These are phyloP conservation scores for Cylloceria caligata DNA, from an alignment of 2,888 invertebrate genomes.

Conservation along the genomic window DNA sequence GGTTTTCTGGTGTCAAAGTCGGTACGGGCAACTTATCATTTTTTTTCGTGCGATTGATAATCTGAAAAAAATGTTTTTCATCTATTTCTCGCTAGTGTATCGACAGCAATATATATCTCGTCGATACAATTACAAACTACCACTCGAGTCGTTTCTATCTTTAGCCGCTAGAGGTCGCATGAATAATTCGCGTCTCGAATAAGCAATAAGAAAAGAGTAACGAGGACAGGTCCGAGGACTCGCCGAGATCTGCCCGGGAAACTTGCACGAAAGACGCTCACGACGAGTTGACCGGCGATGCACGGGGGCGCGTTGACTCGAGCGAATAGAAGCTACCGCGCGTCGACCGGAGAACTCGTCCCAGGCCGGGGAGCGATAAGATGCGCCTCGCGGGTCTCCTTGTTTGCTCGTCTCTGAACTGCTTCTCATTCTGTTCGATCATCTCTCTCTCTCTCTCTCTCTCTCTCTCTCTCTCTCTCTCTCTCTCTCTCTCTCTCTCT, in stretches of 20 bases:
- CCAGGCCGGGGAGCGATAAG: constrained; percentile 47
- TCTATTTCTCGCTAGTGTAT: too few relatives aligned
- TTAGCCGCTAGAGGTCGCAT: not conserved
- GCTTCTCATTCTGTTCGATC: constrained; percentile 31
- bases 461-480: too few relatives aligned
- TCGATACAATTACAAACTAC: not conserved
- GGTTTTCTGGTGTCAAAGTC: too few relatives aligned
- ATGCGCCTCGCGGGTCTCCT: constrained; percentile 30
- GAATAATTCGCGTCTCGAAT: not conserved
- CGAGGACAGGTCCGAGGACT: not conserved
- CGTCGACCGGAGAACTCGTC: constrained; percentile 48
- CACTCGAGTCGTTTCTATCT: not conserved
- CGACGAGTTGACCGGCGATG: not conserved
- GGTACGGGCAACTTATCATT: too few relatives aligned
- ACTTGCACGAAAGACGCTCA: constrained; percentile 9
- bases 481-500: constrained; percentile 26
- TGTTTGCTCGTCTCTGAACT: constrained; percentile 1
- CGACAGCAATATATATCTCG: too few relatives aligned
- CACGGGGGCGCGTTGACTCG: not conserved
- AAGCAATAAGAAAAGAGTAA: constrained; percentile 7
- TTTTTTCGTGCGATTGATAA: too few relatives aligned
- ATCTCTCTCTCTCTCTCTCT: constrained; percentile 22
- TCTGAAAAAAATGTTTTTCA: too few relatives aligned
- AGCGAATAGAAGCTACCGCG: constrained; percentile 29
- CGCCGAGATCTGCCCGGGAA: not conserved